These are phyloP conservation scores for Nycticorax nycticorax DNA, from an alignment of 2,113 vertebrate genomes.

Conservation along the genomic window DNA sequence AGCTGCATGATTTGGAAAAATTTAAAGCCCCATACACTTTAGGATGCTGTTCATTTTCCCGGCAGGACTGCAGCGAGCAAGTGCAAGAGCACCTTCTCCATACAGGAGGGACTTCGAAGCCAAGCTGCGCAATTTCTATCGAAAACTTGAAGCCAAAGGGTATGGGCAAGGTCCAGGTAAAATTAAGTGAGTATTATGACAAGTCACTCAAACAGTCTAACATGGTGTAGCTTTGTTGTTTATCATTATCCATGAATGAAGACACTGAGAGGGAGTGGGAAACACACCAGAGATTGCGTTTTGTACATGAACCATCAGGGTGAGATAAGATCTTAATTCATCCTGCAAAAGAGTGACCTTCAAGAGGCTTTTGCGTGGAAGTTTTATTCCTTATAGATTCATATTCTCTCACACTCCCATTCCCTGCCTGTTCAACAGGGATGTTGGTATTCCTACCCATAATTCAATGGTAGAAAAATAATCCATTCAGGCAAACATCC, in stretches of 20 bases:
- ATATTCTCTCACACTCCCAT: background rate
- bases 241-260: background rate
- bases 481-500: background rate
- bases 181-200: slow-evolving; percentile 88
- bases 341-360: background rate
- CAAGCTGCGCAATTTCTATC: slow-evolving; percentile 97
- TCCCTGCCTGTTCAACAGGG: background rate
- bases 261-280: background rate
- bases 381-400: background rate
- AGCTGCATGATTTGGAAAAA: background rate
- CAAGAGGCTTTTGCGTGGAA: background rate
- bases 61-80: slow-evolving; percentile 89
- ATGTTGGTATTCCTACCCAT: background rate
- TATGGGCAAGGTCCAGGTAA: slow-evolving; percentile 97
- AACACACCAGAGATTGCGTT: background rate
- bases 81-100: slow-evolving; percentile 91
- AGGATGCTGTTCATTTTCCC: background rate
- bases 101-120: slow-evolving; percentile 98
- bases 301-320: background rate
- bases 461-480: background rate
- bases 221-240: background rate
- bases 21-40: background rate
- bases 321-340: background rate
- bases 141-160: slow-evolving; percentile 97
- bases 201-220: background rate